Evolutionary conservation across 1,140 invertebrate genomes (phyloP), one percentile per base, ranked within the genome.

Genomic region (Sitobion miscanthi): DNA sequence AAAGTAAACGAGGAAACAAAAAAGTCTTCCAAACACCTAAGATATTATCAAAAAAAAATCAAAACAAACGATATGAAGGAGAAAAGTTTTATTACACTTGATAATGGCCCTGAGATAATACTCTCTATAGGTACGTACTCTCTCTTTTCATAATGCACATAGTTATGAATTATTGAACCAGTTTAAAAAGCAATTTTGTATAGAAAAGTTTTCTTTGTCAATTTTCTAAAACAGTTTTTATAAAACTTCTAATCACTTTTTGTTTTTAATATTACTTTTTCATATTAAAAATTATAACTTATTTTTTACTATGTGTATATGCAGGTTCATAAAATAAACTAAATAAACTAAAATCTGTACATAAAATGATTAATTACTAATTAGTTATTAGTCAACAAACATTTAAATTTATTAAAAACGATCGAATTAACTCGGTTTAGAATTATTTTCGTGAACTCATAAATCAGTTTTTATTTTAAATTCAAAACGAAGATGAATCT

Each of bases 61-160:
- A 85, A 2, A 85, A 11, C 8, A 38, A 47, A 49, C 4, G 21
- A 87, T 87, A 87, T n/a, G 45, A 87, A 45, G 85, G 45, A 45
- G 30, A 30, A 49, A 87, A 49, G 45, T 87, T 87, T 86, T 87
- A 87, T 49, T 87, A 49, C 45, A 87, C 85, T 87, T 52, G 86
- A 88, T 88, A 52, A 88, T 52, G 17, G 86, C 47, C 45, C 52
- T 88, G 14, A 20, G 20, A 52, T n/a, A 52, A 88, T 49, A n/a
- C 47, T 49, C 5, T 87, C 30, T 49, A 49, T 85, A 54, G 52
- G 52, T 85, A n/a, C 6, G 7, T 47, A 30, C 9, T 45, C 42
- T 42, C 83, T 87, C 30, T 87, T 49, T 87, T 11, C n/a, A 47
- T 88, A 52, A 52, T 52, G 47, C 17, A 52, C 38, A 35, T 35